phyloP scores from a whole-genome alignment of 2,113 vertebrate genomes.

The Prionailurus bengalensis region DNA sequence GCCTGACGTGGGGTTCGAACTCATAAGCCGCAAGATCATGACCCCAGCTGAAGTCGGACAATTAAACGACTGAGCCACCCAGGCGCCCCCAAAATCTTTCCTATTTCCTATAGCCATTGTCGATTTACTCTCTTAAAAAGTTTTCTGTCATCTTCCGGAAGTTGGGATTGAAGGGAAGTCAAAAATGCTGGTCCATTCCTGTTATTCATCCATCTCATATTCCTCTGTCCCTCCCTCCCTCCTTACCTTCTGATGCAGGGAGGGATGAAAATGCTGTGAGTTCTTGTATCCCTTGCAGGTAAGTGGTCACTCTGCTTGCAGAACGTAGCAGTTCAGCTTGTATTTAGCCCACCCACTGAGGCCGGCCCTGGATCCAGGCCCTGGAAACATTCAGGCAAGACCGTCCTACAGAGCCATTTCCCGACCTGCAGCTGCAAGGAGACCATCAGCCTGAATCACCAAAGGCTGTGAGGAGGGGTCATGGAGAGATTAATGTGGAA shows the following conservation, averaged over 20 bases:
- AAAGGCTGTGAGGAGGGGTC: not conserved
- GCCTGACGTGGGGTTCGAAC: rapidly evolving
- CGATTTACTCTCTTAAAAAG: not conserved
- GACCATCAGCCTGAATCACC: not conserved
- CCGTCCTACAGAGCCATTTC: not conserved
- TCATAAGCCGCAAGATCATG: too few species aligned
- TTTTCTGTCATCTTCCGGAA: not conserved
- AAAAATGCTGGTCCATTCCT: not conserved
- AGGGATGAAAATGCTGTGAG: not conserved
- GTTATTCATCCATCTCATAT: not conserved
- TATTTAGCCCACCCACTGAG: not conserved
- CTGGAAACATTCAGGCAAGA: not conserved
- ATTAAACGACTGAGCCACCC: too few species aligned
- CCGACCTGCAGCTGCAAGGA: not conserved
- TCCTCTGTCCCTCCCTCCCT: not conserved
- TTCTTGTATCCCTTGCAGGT: not conserved
- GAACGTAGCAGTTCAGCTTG: not conserved
- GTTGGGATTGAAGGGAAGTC: not conserved
- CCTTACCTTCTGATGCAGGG: not conserved
- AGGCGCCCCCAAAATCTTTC: not conserved
- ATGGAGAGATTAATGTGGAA: not conserved
- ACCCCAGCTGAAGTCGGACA: too few species aligned
- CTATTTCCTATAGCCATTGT: not conserved
- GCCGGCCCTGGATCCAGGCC: not conserved
- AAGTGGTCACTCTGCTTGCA: not conserved